A percentile compares a stretch with the other conserved stretches of the same genome.
Evolutionary conservation across 2,113 vertebrate genomes (phyloP).

Genomic region (Prinia subflava): DNA sequence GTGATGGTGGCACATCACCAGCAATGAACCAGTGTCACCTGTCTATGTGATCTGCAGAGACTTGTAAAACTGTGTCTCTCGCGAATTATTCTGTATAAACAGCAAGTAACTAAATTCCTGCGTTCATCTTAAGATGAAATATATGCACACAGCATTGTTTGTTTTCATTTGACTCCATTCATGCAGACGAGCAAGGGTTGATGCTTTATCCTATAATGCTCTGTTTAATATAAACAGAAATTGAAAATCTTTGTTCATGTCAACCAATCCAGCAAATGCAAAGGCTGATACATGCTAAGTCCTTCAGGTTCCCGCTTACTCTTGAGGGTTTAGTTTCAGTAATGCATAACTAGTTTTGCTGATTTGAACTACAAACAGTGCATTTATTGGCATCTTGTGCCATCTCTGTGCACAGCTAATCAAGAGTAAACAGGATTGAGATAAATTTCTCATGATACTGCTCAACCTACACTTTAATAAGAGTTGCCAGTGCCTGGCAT

Average conservation of each 20-base stretch:
- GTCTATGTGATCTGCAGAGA: neutral
- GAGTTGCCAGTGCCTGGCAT: neutral
- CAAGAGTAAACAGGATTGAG: neutral
- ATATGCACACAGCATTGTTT: neutral
- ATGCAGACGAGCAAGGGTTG: neutral
- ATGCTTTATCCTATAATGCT: neutral
- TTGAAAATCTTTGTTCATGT: neutral
- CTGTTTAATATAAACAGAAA: neutral
- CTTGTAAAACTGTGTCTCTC: neutral
- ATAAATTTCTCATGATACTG: neutral
- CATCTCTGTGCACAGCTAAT: neutral
- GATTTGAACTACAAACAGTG: neutral
- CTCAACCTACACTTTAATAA: neutral
- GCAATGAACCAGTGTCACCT: neutral
- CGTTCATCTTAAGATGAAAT: neutral
- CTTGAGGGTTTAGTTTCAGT: neutral
- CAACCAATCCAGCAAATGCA: neutral
- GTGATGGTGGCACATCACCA: neutral
- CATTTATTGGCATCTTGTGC: neutral
- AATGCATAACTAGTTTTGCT: neutral
- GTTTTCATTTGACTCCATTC: neutral
- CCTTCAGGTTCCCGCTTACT: neutral
- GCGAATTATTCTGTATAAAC: accelerated
- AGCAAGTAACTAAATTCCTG: neutral
- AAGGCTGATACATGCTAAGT: neutral